Evolutionary conservation across 1,140 invertebrate genomes (phyloP).

Genomic region (Coelopa frigida): DNA sequence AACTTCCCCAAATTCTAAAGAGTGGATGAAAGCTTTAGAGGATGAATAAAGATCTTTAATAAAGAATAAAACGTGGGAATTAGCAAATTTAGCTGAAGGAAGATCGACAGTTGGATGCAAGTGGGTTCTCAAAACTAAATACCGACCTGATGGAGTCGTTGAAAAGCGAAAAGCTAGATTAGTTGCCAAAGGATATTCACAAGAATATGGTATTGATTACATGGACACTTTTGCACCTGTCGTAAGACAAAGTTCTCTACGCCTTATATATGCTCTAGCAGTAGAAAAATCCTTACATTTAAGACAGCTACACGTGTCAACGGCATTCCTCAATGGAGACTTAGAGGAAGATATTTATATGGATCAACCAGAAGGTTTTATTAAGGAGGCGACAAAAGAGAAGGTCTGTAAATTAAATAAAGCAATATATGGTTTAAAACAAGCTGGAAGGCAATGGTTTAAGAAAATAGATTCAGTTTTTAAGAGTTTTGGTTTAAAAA

Average conservation of each 20-base stretch:
- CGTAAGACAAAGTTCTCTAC: constrained; percentile 13
- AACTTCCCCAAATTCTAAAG: no score
- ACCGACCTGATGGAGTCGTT: constrained; percentile 9
- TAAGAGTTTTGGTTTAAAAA: constrained; percentile 20
- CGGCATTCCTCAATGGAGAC: constrained; percentile 31
- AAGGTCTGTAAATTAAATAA: constrained; percentile 34
- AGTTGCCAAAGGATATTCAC: constrained; percentile 36
- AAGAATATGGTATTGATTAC: constrained; percentile 36
- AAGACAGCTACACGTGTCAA: constrained; percentile 36
- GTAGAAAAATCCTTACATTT: constrained; percentile 20
- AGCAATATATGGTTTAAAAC: constrained; percentile 43
- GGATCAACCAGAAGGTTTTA: constrained; percentile 26
- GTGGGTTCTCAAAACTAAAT: constrained; percentile 24
- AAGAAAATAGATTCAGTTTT: constrained; percentile 25
- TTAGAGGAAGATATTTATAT: constrained; percentile 44
- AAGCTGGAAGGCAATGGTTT: constrained; percentile 30
- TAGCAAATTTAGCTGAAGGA: constrained; percentile 14
- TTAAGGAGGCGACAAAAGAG: constrained; percentile 2
- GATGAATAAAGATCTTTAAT: no score
- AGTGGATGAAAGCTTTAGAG: no score
- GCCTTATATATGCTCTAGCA: constrained; percentile 10
- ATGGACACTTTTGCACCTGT: constrained; percentile 38
- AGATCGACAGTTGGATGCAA: constrained; percentile 18
- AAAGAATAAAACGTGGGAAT: no score
- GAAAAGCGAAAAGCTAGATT: constrained; percentile 20